Evolutionary conservation across 2,888 invertebrate species (phyloP).

Genomic region (Dasysyrphus albostriatus): DNA sequence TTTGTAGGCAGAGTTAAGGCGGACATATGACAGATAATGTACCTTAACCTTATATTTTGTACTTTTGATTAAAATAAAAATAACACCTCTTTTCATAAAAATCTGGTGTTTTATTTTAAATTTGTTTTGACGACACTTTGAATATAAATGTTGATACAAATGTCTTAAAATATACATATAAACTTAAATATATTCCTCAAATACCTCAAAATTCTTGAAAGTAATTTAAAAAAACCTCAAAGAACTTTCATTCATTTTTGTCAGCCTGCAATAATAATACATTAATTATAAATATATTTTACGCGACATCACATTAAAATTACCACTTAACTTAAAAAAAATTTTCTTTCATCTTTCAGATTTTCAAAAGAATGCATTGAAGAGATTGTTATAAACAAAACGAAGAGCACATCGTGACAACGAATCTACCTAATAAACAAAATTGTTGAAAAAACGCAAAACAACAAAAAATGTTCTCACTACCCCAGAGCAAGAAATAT

Average conservation of each 20-base stretch:
- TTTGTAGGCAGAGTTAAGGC: too few relatives aligned
- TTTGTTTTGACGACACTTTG: too few relatives aligned
- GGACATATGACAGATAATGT: too few relatives aligned
- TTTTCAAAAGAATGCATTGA: slow-evolving; percentile 64
- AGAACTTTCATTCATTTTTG: slow-evolving; percentile 33
- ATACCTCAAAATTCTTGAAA: too few relatives aligned
- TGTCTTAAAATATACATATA: too few relatives aligned
- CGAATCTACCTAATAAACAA: slow-evolving; percentile 72
- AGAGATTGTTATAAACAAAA: slow-evolving; percentile 66
- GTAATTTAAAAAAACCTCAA: too few relatives aligned
- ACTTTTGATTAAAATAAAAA: too few relatives aligned
- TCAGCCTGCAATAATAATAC: slow-evolving; percentile 30
- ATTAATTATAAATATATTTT: slow-evolving; percentile 51
- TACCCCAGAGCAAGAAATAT: slow-evolving; percentile 60
- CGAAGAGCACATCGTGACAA: slow-evolving; percentile 73
- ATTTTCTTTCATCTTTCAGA: slow-evolving; percentile 57
- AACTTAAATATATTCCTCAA: too few relatives aligned
- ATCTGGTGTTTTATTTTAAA: too few relatives aligned
- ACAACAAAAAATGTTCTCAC: slow-evolving; percentile 53
- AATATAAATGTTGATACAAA: too few relatives aligned
- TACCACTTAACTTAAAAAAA: slow-evolving; percentile 35
- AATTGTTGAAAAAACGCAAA: slow-evolving; percentile 35
- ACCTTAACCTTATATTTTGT: too few relatives aligned
- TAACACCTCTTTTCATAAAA: too few relatives aligned
- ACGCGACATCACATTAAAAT: slow-evolving; percentile 48